A percentile compares a stretch with the other conserved stretches of the same genome.
These are phyloP conservation scores for Pterophyllum scalare DNA, from an alignment of 2,113 vertebrate species.

Conservation along the genomic window DNA sequence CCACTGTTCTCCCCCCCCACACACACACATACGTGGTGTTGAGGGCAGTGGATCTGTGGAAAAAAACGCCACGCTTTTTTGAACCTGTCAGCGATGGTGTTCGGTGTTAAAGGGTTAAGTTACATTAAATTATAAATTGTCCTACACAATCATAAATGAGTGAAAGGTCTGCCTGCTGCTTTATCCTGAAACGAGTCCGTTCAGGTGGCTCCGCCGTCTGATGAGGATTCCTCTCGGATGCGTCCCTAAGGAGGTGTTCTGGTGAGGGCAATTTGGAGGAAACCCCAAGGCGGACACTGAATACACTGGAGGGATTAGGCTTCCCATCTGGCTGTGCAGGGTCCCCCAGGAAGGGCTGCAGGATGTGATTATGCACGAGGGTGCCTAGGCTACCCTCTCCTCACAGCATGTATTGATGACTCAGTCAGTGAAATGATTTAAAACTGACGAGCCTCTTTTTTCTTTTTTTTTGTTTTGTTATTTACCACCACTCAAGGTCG, in stretches of 20 bases:
- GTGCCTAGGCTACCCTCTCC: not conserved
- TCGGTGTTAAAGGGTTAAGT: no score
- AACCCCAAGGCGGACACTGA: not conserved
- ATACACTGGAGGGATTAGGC: not conserved
- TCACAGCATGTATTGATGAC: not conserved
- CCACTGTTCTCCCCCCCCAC: no score
- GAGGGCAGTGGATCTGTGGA: no score
- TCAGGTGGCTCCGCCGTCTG: not conserved
- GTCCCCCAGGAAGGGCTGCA: not conserved
- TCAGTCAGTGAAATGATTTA: not conserved
- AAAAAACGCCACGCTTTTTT: no score
- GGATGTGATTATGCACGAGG: conserved; percentile 11
- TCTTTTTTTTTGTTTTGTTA: not conserved
- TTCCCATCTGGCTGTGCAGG: not conserved
- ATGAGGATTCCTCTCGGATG: not conserved
- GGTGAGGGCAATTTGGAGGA: not conserved
- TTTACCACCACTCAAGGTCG: conserved; percentile 2
- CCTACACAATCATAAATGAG: fast-evolving
- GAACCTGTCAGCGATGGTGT: no score
- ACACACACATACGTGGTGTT: no score
- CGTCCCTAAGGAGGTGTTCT: not conserved
- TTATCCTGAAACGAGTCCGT: not conserved
- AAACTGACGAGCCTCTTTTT: not conserved
- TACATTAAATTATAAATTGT: no score
- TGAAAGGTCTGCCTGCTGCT: not conserved